Base-by-base conservation (phyloP, 2,113 vertebrate species). In the Natator depressus region DNA sequence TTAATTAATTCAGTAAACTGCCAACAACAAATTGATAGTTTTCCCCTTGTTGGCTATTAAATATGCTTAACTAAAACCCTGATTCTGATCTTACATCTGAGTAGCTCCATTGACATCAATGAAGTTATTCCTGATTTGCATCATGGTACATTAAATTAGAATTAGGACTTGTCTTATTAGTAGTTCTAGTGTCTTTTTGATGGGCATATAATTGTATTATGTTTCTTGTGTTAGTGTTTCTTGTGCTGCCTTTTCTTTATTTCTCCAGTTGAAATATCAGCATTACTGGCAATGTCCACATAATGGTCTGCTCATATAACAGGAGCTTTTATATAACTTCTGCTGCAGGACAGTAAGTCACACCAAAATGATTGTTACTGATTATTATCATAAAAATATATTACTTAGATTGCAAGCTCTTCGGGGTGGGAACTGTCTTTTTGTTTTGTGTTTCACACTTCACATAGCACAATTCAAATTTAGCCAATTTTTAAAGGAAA, bases 1-100 rank as follows among this genome's bases (percentile, higher is more conserved):
- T 83, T 95, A 93, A 94, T 79, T 94, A 93, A 95, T 89, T 95
- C 31, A 90, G 93, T 96, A 94, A 93, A 92, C 80, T 88, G 65
- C 94, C 89, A 95, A 88, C 31, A 87, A 22, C 57, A 38, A 88
- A 95, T 95, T 80, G 83, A 95, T 47, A 81, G 53, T 92, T 96
- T 78, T 92, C 82, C n/a, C 55, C 5, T 75, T 78, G 80, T 8
- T 82, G 9, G 89, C 54, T 89, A 19, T 95, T 95, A 94, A 94
- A 95, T 88, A 88, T 85, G 85, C 87, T 93, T 95, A 85, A 97
- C 84, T 50, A 24, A 93, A 94, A 94, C 0, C 16, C 57, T 93
- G 83, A 92, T 84, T 95, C 87, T 89, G 38, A 65, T 95, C 62
- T 93, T 89, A 89, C 94, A 95, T 90, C 93, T 94, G 90, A 94